These are phyloP conservation scores for Amphipyra berbera DNA, from an alignment of 2,888 invertebrate species.

Conservation along the genomic window DNA sequence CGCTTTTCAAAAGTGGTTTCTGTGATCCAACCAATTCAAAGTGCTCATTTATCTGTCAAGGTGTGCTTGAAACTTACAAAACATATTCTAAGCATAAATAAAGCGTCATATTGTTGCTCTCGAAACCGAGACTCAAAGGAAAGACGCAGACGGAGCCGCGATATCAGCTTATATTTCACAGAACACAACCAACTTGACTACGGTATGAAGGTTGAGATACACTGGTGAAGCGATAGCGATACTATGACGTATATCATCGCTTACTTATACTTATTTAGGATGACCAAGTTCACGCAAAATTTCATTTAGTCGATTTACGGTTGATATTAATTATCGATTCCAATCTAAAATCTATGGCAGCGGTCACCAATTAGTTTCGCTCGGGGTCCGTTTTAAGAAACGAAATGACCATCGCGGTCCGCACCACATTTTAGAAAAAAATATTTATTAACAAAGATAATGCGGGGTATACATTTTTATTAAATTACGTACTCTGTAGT, in stretches of 20 bases:
- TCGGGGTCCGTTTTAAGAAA: too few species aligned
- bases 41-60: constrained; percentile 11
- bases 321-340: too few species aligned
- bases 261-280: too few species aligned
- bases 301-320: too few species aligned
- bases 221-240: constrained; percentile 18
- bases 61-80: constrained; percentile 16
- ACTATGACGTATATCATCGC: neutral
- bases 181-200: constrained; percentile 25
- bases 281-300: too few species aligned
- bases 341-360: too few species aligned
- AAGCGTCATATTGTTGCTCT: constrained; percentile 33
- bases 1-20: neutral
- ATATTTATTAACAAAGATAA: too few species aligned
- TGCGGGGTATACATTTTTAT: too few species aligned
- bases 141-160: constrained; percentile 21
- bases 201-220: constrained; percentile 22
- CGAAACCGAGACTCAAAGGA: constrained; percentile 52
- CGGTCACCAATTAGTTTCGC: too few species aligned
- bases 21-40: constrained; percentile 15
- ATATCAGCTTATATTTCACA: constrained; percentile 39
- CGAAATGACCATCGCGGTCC: too few species aligned
- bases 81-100: constrained; percentile 37
- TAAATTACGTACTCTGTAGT: too few species aligned
- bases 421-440: too few species aligned